phyloP scores from a whole-genome alignment of 2,113 vertebrate species.

The Canis aureus region DNA sequence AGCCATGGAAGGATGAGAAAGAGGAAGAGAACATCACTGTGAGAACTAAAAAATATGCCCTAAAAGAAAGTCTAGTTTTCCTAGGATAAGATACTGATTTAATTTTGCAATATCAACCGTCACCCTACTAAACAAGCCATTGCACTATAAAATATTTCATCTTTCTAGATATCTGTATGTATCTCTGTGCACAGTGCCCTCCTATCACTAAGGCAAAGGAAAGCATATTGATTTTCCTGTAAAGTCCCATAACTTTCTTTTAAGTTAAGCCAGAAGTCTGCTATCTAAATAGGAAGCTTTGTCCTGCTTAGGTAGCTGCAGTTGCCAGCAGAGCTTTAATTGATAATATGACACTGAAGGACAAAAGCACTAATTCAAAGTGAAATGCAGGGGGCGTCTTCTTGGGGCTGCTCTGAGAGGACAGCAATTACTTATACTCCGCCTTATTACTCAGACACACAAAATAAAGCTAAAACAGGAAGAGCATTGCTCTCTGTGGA shows the following conservation, averaged over 20 bases:
- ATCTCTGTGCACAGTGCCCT: not conserved
- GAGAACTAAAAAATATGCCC: not conserved
- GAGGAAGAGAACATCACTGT: not conserved
- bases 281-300: not conserved
- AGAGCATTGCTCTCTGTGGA: not conserved
- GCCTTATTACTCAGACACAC: not conserved
- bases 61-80: not conserved
- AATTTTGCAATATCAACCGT: not conserved
- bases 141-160: not conserved
- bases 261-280: not conserved
- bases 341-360: slow-evolving; percentile 21
- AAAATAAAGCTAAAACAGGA: not conserved
- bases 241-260: not conserved
- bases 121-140: not conserved
- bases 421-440: not conserved
- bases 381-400: not conserved
- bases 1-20: not conserved
- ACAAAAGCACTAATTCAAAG: not conserved
- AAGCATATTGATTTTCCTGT: not conserved
- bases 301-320: not conserved
- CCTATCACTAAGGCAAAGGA: slow-evolving; percentile 2
- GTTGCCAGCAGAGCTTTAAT: not conserved
- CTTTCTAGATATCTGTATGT: not conserved
- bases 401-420: not conserved
- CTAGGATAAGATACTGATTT: not conserved